Evolutionary conservation across 2,797 vertebrate genomes (phyloP), one percentile per base, ranked within the genome.

Genomic region (Cyprinella venusta): DNA sequence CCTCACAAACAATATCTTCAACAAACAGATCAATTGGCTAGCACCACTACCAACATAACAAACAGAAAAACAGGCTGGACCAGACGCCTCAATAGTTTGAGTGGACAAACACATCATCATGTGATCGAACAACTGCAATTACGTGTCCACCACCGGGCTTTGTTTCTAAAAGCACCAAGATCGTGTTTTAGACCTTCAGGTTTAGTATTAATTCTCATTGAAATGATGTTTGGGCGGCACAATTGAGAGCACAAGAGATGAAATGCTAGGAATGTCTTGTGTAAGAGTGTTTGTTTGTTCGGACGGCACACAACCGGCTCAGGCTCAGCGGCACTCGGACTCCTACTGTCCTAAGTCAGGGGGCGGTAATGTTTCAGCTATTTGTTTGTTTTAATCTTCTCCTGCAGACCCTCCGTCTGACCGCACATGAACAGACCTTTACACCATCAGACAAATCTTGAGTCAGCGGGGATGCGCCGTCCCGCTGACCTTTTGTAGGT

Each of bases 251-350:
- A 10, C 38, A 4, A 24, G 30, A 33, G 40, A 59, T 26, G 21
- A 72, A 86, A 61, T 79, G 54, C 30, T 56, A 86, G 54, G 19
- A 79, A 61, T 38, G 74, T 71, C 19, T 79, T 65, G 56, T 50
- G 84, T 65, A 76, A 79, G 69, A 81, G 45, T 71, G 78, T 79
- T 85, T 86, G 63, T 86, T 79, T 86, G 16, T 77, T 52, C 9
- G 16, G 30, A 75, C 64, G 0, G 69, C 52, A 79, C 76, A 61
- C 81, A 76, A 79, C 70, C n/a, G 56, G 68, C 76, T 71, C 61
- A 67, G 69, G 76, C 72, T 72, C 75, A 56, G 52, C 24, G 4
- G 21, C 64, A 70, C 75, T 82, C 42, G 12, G 40, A 67, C 33
- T 69, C 70, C 70, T 70, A 76, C 38, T 76, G 36, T 75, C 70